These are phyloP conservation scores for Colistium nudipinnis DNA, from an alignment of 2,113 vertebrate species.

Conservation along the genomic window DNA sequence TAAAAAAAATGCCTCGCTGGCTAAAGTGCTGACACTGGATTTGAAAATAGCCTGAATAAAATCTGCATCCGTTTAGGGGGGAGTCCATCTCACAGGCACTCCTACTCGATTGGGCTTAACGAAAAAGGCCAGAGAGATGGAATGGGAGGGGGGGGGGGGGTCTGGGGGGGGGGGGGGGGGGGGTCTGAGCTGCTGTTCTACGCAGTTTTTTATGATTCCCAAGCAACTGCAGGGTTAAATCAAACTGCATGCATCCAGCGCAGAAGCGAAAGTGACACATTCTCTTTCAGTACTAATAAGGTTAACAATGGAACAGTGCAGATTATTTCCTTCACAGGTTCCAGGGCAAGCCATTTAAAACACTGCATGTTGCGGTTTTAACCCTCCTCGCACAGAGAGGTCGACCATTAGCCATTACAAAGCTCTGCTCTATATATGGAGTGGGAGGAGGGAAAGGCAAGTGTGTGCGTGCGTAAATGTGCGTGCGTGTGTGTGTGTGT, in stretches of 20 bases:
- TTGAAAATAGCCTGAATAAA: constrained; percentile 81
- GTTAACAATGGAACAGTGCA: constrained; percentile 67
- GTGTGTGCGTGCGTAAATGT: constrained; percentile 30
- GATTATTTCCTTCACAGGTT: constrained; percentile 31
- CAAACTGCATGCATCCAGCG: constrained; percentile 10
- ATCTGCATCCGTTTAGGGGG: constrained; percentile 77
- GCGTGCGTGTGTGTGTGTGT: constrained; percentile 18
- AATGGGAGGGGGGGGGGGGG: constrained; percentile 22
- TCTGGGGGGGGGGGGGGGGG: constrained; percentile 27
- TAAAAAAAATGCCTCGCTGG: constrained; percentile 81
- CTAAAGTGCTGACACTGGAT: constrained; percentile 68
- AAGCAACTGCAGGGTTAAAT: constrained; percentile 45
- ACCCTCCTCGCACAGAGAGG: constrained; percentile 48
- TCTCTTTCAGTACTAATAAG: constrained; percentile 40
- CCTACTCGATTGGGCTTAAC: constrained; percentile 53
- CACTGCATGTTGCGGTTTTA: constrained; percentile 49
- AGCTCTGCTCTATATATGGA: constrained; percentile 39
- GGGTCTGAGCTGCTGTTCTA: neutral
- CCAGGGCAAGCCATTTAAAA: constrained; percentile 38
- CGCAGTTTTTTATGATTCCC: neutral
- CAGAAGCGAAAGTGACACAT: constrained; percentile 12
- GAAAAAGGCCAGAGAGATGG: constrained; percentile 53
- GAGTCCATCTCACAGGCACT: constrained; percentile 61
- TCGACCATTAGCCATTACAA: constrained; percentile 64
- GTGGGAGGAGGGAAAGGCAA: constrained; percentile 49